These are phyloP conservation scores for Cosmia trapezina DNA, from an alignment of 2,888 invertebrate species.

Conservation along the genomic window DNA sequence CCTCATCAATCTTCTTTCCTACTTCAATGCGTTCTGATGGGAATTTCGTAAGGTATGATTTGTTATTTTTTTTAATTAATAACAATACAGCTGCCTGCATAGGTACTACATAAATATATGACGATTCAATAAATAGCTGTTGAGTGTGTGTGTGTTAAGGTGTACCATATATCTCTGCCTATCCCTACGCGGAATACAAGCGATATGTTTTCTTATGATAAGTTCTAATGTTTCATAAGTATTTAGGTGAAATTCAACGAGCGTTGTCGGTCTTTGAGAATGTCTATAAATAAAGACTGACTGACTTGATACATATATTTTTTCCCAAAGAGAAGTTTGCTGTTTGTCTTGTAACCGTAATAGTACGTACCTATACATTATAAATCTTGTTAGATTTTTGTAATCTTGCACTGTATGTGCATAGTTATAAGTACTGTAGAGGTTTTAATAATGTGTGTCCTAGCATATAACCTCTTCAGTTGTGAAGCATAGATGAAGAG, in stretches of 20 bases:
- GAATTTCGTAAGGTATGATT: slow-evolving; percentile 69
- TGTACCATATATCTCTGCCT: background rate
- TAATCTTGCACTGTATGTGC: too few relatives aligned
- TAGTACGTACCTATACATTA: background rate
- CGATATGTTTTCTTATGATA: background rate
- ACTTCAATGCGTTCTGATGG: slow-evolving; percentile 71
- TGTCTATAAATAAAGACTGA: background rate
- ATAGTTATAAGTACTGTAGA: too few relatives aligned
- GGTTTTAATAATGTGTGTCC: too few relatives aligned
- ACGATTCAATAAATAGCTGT: too few relatives aligned
- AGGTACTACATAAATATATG: background rate
- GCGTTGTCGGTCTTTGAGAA: background rate
- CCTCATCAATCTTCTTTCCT: slow-evolving; percentile 79
- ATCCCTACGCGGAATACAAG: background rate
- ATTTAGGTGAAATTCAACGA: background rate
- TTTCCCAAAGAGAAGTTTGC: background rate
- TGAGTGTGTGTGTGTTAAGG: background rate
- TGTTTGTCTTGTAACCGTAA: background rate
- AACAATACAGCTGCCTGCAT: background rate
- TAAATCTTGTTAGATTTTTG: background rate
- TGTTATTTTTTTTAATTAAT: background rate
- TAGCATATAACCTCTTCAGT: too few relatives aligned
- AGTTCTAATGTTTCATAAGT: background rate
- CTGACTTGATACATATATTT: background rate
- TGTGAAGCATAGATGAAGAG: too few relatives aligned